A percentile compares a stretch with the other conserved stretches of the same genome.
Conservation (phyloP, 2,113 vertebrate genomes). For the Albula goreensis region DNA sequence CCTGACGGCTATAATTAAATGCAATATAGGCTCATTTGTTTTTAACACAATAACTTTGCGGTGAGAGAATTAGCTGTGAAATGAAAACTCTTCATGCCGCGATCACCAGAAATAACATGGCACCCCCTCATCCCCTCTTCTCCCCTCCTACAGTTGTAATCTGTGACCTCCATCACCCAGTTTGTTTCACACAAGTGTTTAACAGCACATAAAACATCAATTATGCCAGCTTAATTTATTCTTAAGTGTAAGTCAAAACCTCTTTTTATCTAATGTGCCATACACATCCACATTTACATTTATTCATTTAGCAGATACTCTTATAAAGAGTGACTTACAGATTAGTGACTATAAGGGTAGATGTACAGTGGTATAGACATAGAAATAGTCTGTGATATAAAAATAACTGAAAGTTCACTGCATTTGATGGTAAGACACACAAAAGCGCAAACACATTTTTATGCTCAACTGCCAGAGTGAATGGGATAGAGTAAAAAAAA, state of each 20-base stretch:
- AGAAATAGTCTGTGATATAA: not conserved
- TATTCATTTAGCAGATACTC: not conserved
- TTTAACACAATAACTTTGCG: conserved; percentile 21
- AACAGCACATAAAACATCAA: conserved; percentile 24
- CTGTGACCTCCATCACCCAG: conserved; percentile 23
- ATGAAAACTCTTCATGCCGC: conserved; percentile 1
- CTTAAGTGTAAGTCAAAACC: conserved; percentile 29
- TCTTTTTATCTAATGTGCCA: conserved; percentile 2
- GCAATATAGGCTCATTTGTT: conserved; percentile 25
- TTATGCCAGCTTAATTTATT: conserved; percentile 28
- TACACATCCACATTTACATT: not conserved
- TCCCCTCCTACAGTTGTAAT: conserved; percentile 6
- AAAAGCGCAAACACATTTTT: too few relatives aligned
- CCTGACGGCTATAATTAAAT: conserved; percentile 26
- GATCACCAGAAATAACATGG: not conserved
- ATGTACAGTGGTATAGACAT: not conserved
- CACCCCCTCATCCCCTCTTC: not conserved
- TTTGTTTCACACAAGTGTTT: conserved; percentile 16
- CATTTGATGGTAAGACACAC: too few relatives aligned
- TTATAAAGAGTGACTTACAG: not conserved
- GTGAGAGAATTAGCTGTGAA: conserved; percentile 19
- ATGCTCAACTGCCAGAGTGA: too few relatives aligned
- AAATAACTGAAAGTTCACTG: too few relatives aligned
- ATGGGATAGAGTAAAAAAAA: too few relatives aligned
- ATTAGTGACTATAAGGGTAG: not conserved